Percentiles rank a stretch among this genome's conserved stretches.
phyloP scores from a whole-genome alignment of 2,797 vertebrate species.

The Streptopelia turtur region DNA sequence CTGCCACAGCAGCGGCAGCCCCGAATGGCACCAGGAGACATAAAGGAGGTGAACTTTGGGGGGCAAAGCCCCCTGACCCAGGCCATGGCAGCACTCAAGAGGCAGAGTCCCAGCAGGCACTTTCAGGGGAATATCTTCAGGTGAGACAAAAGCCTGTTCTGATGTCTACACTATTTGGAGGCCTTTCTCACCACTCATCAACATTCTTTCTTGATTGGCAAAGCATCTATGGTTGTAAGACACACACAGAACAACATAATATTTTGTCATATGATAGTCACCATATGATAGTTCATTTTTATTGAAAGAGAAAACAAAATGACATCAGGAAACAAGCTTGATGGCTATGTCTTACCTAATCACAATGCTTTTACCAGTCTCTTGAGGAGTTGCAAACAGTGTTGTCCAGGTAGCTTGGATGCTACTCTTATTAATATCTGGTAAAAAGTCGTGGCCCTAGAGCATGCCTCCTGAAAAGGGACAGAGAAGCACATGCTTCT shows the following conservation, averaged over 20 bases:
- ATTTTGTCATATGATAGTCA: not conserved
- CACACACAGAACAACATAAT: not conserved
- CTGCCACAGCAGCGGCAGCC: not conserved
- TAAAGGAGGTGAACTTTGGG: not conserved
- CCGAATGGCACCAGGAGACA: accelerated
- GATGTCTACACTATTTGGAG: not conserved
- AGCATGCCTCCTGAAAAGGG: not conserved
- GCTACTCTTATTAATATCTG: not conserved
- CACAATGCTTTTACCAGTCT: not conserved
- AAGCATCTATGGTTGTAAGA: not conserved
- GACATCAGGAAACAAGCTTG: not conserved
- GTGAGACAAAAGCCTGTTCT: not conserved
- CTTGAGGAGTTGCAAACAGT: not conserved
- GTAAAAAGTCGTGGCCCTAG: not conserved
- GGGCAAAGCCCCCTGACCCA: not conserved
- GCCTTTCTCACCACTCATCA: not conserved
- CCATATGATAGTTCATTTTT: not conserved
- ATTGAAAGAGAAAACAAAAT: not conserved
- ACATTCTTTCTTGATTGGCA: not conserved
- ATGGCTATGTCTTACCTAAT: not conserved
- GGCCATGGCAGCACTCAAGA: not conserved
- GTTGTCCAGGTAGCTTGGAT: not conserved
- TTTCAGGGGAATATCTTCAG: not conserved
- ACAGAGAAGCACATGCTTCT: accelerated
- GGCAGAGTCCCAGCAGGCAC: not conserved